Base-by-base conservation (phyloP, 2,113 vertebrate genomes). In the Tautogolabrus adspersus region DNA sequence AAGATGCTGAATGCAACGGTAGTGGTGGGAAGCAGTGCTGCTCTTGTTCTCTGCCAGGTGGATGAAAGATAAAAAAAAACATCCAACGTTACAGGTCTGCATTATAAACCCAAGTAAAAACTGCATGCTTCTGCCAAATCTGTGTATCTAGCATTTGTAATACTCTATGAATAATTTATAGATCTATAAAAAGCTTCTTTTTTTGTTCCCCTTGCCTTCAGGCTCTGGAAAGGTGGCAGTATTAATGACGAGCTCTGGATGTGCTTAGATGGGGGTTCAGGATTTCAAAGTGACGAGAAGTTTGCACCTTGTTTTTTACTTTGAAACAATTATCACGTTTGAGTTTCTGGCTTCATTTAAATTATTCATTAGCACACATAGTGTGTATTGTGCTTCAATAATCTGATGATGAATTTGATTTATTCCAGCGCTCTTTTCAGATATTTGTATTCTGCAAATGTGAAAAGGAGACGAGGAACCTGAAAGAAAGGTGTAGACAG, bases 151-250 rank as follows among this genome's bases (percentile, higher is more conserved):
- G 58, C 66, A 64, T 84, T 82, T 84, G 65, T 61, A 57, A 75
- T 75, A 72, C 51, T 62, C 54, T 49, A 73, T 88, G 82, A 87
- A 89, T 90, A 77, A 85, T 88, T 90, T 73, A 87, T 83, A 30
- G 22, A 2, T 55, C 64, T 60, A 77, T 72, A 88, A 74, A 88
- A 55, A 78, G 18, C 52, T 22, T 10, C 10, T 10, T 58, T 21
- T 40, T 54, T 68, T 58, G 63, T 58, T 46, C 74, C 58, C 58
- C 16, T 76, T 63, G 56, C 68, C 37, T 75, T 77, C 62, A 66
- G 72, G 59, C 67, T 54, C 64, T 37, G 26, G 47, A 70, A 69
- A 76, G 64, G 34, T 69, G 47, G 23, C 15, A 8, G 40, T 56
- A 72, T 52, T 64, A 51, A 70, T 66, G 68, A 63, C 57, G 67